phyloP scores from a whole-genome alignment of 2,888 invertebrate species.

The Achlya flavicornis region DNA sequence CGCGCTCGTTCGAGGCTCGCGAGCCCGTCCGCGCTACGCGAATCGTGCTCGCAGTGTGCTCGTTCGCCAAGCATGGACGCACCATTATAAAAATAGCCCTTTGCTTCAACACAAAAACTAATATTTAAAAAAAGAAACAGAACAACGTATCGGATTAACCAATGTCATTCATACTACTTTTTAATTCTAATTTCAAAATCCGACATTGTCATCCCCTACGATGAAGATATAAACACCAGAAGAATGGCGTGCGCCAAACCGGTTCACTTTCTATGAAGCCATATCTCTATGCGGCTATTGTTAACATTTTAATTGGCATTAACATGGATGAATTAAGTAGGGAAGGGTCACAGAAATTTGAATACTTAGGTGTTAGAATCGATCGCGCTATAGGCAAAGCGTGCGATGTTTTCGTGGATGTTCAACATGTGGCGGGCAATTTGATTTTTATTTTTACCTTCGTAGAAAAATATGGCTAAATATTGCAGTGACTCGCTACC shows the following conservation, averaged over 20 bases:
- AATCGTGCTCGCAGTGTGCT: no score
- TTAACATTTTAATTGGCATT: constrained; percentile 77
- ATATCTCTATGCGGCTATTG: constrained; percentile 63
- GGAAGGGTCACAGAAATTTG: constrained; percentile 52
- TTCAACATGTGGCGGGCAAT: no score
- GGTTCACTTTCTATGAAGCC: constrained; percentile 65
- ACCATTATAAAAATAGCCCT: not conserved
- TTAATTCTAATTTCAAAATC: constrained; percentile 35
- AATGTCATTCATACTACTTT: not conserved
- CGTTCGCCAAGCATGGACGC: no score
- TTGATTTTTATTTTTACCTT: no score
- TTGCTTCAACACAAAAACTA: not conserved
- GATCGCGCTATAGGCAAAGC: not conserved
- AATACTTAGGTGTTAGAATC: constrained; percentile 20
- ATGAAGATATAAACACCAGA: constrained; percentile 39
- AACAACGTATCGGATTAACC: not conserved
- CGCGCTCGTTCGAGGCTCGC: no score
- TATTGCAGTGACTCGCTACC: no score
- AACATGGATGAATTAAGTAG: constrained; percentile 54
- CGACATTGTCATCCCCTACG: constrained; percentile 33
- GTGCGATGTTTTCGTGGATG: no score
- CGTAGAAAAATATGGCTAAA: no score
- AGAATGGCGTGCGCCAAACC: constrained; percentile 64
- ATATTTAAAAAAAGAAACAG: not conserved
- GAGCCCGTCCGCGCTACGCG: no score